A percentile compares a stretch with the other conserved stretches of the same genome.
phyloP scores from a whole-genome alignment of 2,113 vertebrate genomes.

The Colistium nudipinnis region DNA sequence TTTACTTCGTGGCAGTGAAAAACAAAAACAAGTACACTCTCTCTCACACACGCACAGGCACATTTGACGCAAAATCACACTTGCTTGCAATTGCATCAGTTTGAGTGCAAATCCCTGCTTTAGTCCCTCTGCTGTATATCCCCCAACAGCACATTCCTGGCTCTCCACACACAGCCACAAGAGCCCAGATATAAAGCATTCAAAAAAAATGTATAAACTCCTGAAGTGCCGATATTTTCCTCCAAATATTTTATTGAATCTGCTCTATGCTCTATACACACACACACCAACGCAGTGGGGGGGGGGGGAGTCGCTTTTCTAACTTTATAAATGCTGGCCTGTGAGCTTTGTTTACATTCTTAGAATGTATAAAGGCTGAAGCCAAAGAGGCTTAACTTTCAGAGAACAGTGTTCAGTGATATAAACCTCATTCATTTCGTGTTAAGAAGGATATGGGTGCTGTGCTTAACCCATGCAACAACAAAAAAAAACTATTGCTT shows the following conservation, averaged over 20 bases:
- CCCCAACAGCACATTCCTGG: constrained; percentile 16
- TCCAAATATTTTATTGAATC: not conserved
- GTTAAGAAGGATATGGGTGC: constrained; percentile 15
- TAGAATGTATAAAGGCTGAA: constrained; percentile 26
- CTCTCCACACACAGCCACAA: not conserved
- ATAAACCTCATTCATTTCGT: constrained; percentile 11
- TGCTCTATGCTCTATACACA: not conserved
- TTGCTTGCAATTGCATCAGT: constrained; percentile 47
- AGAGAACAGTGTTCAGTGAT: constrained; percentile 26
- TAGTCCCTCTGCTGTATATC: constrained; percentile 4
- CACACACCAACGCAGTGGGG: not conserved
- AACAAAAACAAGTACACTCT: not conserved
- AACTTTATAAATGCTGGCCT: constrained; percentile 13
- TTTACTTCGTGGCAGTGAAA: not conserved
- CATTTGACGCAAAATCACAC: not conserved
- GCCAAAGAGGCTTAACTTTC: constrained; percentile 39
- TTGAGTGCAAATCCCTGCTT: constrained; percentile 34
- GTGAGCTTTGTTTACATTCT: constrained; percentile 62
- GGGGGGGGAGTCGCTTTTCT: constrained; percentile 12
- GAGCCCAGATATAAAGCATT: not conserved
- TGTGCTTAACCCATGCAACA: not conserved
- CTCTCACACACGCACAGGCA: not conserved
- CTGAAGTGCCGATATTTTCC: not conserved
- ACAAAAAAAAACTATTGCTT: not conserved
- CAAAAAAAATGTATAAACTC: not conserved